Evolutionary conservation across 2,888 invertebrate genomes (phyloP), one percentile per base, ranked within the genome.

Genomic region (Cataglyphis albicans): DNA sequence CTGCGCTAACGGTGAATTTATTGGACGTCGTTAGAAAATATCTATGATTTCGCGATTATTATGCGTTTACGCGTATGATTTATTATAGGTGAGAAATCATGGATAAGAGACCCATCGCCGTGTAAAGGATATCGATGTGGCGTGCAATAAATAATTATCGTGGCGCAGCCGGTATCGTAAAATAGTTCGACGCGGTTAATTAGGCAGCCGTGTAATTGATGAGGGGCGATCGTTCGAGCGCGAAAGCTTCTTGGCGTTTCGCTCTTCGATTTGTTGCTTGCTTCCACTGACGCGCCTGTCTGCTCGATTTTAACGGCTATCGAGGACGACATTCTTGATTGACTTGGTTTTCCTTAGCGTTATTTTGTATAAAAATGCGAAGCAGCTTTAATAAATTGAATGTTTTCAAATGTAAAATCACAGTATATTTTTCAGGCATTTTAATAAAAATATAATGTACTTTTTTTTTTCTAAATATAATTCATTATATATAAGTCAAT

Each of bases 161-260:
- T 72, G 59, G 65, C 65, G 73, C 81, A 81, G 61, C 75, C 75
- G 65, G 83, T 81, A 73, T 81, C 83, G 72, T 80, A 67, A 84
- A 83, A 84, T 84, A 84, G 83, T 83, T 84, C 64, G 80, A 75
- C 65, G 67, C 61, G 64, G 83, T 84, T 84, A 84, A 84, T 84
- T 84, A 84, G 84, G 84, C 84, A 84, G 73, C 84, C 78, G 44
- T 78, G 72, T 80, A 84, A 84, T 84, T 83, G 84, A 82, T 76
- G 84, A 84, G 83, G 63, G 63, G 52, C 68, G 84, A 76, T 70
- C 83, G 59, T 61, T 75, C 59, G 74, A 67, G 64, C 59, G 65
- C 74, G 52, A 63, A 44, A 67, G 63, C 83, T 84, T 52, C 63
- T 76, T 74, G 64, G 18, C 73, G 41, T 74, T 65, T 21, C 63